Conservation (phyloP, 2,113 vertebrate species). For the Ciconia maguari region DNA sequence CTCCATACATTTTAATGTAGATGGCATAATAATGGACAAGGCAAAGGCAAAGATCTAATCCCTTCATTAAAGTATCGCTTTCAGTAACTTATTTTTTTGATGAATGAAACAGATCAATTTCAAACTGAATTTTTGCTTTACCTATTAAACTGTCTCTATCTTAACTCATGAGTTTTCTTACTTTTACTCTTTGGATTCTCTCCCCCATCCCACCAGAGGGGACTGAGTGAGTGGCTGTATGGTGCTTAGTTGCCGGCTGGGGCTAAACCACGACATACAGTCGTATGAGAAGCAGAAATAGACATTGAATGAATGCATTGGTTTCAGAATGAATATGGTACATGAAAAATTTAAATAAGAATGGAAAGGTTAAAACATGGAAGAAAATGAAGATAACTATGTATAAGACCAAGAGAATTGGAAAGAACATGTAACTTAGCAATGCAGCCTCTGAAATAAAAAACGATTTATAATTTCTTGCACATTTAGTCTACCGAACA, state of each 20-base stretch:
- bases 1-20: not conserved
- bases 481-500: not conserved
- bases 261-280: not conserved
- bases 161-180: too few species aligned
- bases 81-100: not conserved
- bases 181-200: too few species aligned
- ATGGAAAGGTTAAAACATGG: conserved; percentile 10
- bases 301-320: not conserved
- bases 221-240: too few species aligned
- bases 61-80: not conserved
- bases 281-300: not conserved
- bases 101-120: not conserved
- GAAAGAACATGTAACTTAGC: not conserved
- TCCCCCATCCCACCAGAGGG: too few species aligned
- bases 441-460: not conserved
- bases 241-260: too few species aligned
- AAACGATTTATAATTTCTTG: not conserved
- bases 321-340: not conserved
- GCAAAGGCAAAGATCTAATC: not conserved
- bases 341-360: conserved; percentile 29
- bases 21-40: not conserved
- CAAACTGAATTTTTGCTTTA: not conserved
- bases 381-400: conserved; percentile 13
- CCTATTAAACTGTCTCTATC: too few species aligned
- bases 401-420: not conserved